These are phyloP conservation scores for Anser cygnoides DNA, from an alignment of 2,113 vertebrate genomes.

Conservation along the genomic window DNA sequence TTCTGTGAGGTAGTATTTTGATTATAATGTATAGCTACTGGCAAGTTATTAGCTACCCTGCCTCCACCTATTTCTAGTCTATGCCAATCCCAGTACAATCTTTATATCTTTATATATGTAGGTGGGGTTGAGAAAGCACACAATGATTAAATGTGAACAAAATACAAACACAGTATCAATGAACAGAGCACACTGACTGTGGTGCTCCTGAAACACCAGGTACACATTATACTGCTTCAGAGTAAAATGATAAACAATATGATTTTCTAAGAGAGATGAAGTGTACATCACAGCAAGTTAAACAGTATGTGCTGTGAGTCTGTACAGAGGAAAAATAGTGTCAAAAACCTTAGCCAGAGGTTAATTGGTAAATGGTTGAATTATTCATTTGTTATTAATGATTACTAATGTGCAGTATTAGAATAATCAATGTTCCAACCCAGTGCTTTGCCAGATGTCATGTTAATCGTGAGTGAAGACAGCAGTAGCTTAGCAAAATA, in stretches of 20 bases:
- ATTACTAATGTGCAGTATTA: slow-evolving; percentile 72
- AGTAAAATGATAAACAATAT: slow-evolving; percentile 11
- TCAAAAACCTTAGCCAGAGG: slow-evolving; percentile 52
- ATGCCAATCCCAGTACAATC: neutral
- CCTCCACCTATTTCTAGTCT: neutral
- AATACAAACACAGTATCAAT: neutral
- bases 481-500: slow-evolving; percentile 69
- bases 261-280: slow-evolving; percentile 4
- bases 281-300: slow-evolving; percentile 42
- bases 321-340: slow-evolving; percentile 20
- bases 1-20: neutral
- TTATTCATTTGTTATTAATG: slow-evolving; percentile 76
- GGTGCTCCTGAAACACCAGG: neutral
- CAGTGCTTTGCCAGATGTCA: slow-evolving; percentile 72
- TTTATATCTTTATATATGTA: neutral
- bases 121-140: neutral
- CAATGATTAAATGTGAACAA: neutral
- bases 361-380: slow-evolving; percentile 71
- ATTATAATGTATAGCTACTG: neutral
- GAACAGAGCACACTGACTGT: neutral
- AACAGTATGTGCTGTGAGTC: neutral
- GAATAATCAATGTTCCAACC: slow-evolving; percentile 72
- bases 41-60: neutral
- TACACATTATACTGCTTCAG: neutral
- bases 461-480: slow-evolving; percentile 72